Conservation (phyloP, 2,113 vertebrate genomes). For the Irena cyanogastra region DNA sequence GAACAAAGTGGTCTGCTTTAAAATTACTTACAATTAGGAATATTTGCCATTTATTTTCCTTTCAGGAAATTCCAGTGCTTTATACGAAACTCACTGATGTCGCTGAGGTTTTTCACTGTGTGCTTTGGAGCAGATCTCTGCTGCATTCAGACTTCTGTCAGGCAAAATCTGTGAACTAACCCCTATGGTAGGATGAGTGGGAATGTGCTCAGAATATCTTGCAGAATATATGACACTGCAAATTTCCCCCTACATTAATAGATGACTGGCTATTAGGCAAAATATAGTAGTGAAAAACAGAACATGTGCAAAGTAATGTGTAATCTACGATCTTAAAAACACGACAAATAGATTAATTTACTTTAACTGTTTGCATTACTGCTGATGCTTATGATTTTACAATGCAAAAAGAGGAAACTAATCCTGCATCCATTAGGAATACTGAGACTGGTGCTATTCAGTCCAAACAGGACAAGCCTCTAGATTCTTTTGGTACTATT, state of each 20-base stretch:
- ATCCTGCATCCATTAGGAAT: background rate
- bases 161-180: background rate
- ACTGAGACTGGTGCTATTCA: background rate
- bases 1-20: background rate
- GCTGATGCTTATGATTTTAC: background rate
- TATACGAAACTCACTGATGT: background rate
- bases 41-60: slow-evolving; percentile 12
- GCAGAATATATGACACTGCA: background rate
- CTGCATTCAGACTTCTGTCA: background rate
- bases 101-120: background rate
- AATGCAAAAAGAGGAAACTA: background rate
- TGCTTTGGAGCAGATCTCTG: background rate
- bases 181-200: background rate
- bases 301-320: background rate
- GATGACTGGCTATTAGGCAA: background rate
- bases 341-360: background rate
- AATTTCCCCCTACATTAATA: background rate
- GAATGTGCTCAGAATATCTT: background rate
- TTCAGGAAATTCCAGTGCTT: slow-evolving; percentile 19
- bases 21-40: slow-evolving; percentile 1
- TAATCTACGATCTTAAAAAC: background rate
- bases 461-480: background rate
- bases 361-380: background rate
- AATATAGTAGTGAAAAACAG: background rate
- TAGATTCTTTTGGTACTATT: background rate